Evolutionary conservation across 2,113 vertebrate species (phyloP).

Genomic region (Zosterops pallidus): DNA sequence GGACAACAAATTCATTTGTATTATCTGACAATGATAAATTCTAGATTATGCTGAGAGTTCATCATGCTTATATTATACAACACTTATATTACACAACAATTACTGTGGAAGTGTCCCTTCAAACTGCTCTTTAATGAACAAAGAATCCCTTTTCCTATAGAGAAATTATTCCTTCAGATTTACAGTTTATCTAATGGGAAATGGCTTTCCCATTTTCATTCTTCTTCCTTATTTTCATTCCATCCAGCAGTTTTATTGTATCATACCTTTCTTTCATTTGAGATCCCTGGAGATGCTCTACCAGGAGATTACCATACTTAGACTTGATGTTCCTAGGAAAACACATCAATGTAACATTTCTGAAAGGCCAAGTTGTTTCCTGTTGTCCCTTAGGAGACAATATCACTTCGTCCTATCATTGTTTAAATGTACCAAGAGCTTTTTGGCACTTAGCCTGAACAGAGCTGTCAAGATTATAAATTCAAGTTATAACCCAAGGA

Average conservation of each 20-base stretch:
- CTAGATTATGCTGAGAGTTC: neutral
- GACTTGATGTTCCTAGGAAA: conserved; percentile 50
- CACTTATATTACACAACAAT: neutral
- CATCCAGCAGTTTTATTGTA: neutral
- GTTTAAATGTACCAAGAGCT: conserved; percentile 50
- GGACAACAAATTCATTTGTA: neutral
- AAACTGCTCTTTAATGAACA: neutral
- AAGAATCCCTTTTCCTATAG: neutral
- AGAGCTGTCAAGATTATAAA: conserved; percentile 66
- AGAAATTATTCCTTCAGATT: conserved; percentile 2
- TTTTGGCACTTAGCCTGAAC: conserved; percentile 3
- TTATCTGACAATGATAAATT: neutral
- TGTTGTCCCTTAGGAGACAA: conserved; percentile 58
- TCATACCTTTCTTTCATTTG: conserved; percentile 14
- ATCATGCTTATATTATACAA: neutral
- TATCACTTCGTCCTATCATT: conserved; percentile 28
- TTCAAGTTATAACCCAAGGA: conserved; percentile 65
- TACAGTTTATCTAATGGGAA: neutral
- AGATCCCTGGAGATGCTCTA: conserved; percentile 57
- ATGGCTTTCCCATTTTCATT: neutral
- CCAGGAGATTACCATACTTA: conserved; percentile 48
- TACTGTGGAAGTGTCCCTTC: neutral
- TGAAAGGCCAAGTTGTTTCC: conserved; percentile 64
- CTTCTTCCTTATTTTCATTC: conserved; percentile 35
- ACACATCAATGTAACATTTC: conserved; percentile 49